Conservation (phyloP, 2,888 invertebrate genomes). For the Piscicola geometra region DNA sequence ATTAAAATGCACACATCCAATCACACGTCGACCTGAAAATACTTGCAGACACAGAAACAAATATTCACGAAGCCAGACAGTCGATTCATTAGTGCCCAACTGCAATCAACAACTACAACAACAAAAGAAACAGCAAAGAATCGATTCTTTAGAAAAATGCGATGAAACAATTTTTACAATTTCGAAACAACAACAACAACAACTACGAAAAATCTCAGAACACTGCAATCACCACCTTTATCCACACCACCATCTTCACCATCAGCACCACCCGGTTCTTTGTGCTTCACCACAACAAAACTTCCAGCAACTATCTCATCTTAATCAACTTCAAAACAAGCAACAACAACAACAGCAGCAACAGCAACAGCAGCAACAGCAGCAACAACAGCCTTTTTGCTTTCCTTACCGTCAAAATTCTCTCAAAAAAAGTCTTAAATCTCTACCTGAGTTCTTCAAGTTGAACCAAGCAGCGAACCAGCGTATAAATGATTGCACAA, state of each 20-base stretch:
- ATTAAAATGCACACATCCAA: too few relatives aligned
- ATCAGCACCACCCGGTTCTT: background rate
- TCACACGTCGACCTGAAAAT: too few relatives aligned
- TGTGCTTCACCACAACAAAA: too few relatives aligned
- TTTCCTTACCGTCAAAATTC: too few relatives aligned
- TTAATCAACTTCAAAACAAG: background rate
- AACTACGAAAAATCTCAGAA: background rate
- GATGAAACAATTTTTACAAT: slow-evolving; percentile 2
- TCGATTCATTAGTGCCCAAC: background rate
- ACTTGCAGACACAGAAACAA: background rate
- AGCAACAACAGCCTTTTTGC: too few relatives aligned
- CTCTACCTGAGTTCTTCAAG: too few relatives aligned
- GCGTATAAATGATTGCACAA: too few relatives aligned
- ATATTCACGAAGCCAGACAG: background rate
- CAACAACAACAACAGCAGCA: background rate
- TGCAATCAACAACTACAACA: background rate
- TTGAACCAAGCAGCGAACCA: too few relatives aligned
- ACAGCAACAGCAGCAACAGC: too few relatives aligned
- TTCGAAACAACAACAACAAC: background rate
- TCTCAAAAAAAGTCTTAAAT: too few relatives aligned
- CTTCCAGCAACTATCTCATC: background rate
- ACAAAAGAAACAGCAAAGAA: background rate
- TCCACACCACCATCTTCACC: background rate
- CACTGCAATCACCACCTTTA: background rate
- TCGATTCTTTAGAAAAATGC: background rate